Conservation (phyloP, 2,113 vertebrate genomes). For the Hiodon alosoides region DNA sequence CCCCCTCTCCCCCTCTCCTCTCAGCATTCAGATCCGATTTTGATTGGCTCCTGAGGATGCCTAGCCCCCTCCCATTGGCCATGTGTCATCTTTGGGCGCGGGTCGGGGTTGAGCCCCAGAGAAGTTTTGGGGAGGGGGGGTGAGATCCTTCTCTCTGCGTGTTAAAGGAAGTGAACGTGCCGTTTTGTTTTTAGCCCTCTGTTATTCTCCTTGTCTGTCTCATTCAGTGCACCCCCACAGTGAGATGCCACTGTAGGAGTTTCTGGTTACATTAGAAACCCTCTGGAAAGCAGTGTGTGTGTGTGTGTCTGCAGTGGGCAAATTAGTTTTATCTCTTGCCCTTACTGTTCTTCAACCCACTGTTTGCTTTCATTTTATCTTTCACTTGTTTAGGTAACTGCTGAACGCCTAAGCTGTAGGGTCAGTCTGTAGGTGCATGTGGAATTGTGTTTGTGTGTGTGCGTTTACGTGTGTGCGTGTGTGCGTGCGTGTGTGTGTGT, state of each 20-base stretch:
- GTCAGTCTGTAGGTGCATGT: neutral
- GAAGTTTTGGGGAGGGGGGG: neutral
- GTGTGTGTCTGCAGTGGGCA: neutral
- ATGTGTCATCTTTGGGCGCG: neutral
- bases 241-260: neutral
- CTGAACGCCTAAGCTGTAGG: neutral
- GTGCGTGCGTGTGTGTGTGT: conserved; percentile 2
- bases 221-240: neutral
- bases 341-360: neutral
- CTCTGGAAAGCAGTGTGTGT: neutral
- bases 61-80: conserved; percentile 3
- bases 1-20: conserved; percentile 50
- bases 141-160: neutral
- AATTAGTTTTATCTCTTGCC: neutral
- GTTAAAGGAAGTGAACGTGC: neutral
- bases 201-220: neutral
- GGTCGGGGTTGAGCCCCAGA: neutral
- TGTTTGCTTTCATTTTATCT: neutral
- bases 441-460: too few relatives aligned
- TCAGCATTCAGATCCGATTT: conserved; percentile 38
- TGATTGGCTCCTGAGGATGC: too few relatives aligned
- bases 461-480: neutral
- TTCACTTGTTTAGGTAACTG: neutral
- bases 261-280: neutral
- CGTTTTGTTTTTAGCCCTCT: neutral